Conservation (phyloP, 1,140 invertebrate genomes). For the Bradysia coprophila region DNA sequence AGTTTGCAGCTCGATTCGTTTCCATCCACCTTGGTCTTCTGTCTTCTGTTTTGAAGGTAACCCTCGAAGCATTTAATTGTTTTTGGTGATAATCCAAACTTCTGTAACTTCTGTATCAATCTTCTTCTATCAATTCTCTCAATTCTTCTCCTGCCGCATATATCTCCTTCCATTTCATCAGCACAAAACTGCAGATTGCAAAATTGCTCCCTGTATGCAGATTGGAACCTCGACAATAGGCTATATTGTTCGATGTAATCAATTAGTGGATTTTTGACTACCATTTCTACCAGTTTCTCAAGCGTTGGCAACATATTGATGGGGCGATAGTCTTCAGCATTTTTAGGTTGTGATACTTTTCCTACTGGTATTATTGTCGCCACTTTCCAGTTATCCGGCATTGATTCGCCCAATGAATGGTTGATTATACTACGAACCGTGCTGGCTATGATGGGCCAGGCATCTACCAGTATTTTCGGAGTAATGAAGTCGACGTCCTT, state of each 20-base stretch:
- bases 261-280: too few species aligned
- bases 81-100: background rate
- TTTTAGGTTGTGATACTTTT: background rate
- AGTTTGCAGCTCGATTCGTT: background rate
- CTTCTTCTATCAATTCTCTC: background rate
- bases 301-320: background rate
- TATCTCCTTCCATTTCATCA: background rate
- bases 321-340: background rate
- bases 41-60: background rate
- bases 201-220: too few species aligned
- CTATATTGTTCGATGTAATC: too few species aligned
- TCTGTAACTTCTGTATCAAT: background rate
- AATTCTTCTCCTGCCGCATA: background rate
- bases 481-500: background rate
- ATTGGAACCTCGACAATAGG: too few species aligned
- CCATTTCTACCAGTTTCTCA: background rate
- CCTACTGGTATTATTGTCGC: too few species aligned
- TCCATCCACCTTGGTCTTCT: background rate
- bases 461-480: background rate
- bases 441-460: background rate
- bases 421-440: background rate
- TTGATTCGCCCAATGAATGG: background rate
- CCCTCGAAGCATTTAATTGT: background rate
- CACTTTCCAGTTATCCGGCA: too few species aligned
- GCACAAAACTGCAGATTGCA: too few species aligned